Base-by-base conservation (phyloP, 2,797 vertebrate species). In the Phaenicophaeus curvirostris region DNA sequence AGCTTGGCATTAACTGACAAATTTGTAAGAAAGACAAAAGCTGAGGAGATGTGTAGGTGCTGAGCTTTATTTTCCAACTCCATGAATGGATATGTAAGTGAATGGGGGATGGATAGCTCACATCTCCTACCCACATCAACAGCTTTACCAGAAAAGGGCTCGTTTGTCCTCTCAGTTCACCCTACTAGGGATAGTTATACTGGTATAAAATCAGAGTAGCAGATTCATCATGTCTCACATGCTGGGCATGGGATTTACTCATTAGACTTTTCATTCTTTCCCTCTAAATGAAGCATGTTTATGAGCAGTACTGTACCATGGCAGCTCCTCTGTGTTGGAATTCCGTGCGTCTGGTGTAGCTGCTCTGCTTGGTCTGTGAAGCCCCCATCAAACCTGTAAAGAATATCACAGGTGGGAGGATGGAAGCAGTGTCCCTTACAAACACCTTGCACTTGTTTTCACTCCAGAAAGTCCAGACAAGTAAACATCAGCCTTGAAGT, bases 21-120 rank as follows among this genome's bases (percentile, higher is more conserved):
- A 77, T 80, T 54, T 65, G 31, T 50, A 77, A 89, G 86, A 92
- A 77, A 89, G 86, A 92, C 53, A 89, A 96, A 95, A 87, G 44
- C 76, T 78, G 51, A 3, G 7, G 61, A 67, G 41, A 24, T 5
- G 39, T 92, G 90, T 92, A 92, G 82, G 65, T 74, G 75, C 58
- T 72, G 72, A 83, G 68, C n/a, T 79, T 9, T 81, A 20, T 82
- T 90, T 96, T 92, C 75, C n/a, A 67, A 3, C 50, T 48, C 61
- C 19, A 5, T 85, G 62, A 87, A 94, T 85, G 90, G 76, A 85
- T 61, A 31, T 68, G 63, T 35, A 61, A 76, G 78, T 61, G 46
- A 87, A 66, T 73, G 48, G 58, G 53, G 54, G 94, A 59, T 6
- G 15, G 37, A 31, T 16, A 77, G 31, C 37, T 95, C 39, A 28